phyloP scores from a whole-genome alignment of 2,113 vertebrate species.

The Nycticebus coucang region DNA sequence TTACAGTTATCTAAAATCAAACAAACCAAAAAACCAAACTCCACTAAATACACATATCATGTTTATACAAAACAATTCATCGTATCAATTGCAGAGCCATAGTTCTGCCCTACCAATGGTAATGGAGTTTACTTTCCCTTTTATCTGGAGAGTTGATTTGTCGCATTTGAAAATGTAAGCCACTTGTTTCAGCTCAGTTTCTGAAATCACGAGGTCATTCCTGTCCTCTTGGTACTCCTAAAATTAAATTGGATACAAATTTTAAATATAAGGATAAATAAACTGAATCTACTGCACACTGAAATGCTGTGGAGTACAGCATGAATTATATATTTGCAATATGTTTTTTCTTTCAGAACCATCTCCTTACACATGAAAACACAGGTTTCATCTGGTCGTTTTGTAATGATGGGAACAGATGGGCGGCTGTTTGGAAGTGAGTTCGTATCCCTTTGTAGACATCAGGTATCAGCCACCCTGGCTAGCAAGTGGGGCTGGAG shows the following conservation, averaged over 20 bases:
- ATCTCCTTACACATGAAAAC: not conserved
- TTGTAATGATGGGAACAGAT: not conserved
- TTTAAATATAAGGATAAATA: not conserved
- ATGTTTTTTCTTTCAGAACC: not conserved
- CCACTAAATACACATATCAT: not conserved
- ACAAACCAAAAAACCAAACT: not conserved
- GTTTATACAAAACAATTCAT: not conserved
- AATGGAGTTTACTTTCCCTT: constrained; percentile 99
- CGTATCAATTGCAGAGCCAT: not conserved
- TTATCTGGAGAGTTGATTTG: constrained; percentile 94
- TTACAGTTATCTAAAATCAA: constrained; percentile 93
- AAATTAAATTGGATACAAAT: constrained; percentile 71
- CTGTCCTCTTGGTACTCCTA: constrained; percentile 96
- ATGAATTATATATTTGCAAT: not conserved
- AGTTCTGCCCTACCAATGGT: constrained; percentile 90
- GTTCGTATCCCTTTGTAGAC: not conserved
- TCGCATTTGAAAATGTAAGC: constrained; percentile 95
- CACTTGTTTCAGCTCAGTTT: constrained; percentile 97
- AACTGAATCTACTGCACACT: too few species aligned
- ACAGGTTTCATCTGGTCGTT: not conserved
- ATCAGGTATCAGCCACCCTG: not conserved
- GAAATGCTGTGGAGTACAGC: not conserved
- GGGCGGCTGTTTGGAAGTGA: not conserved
- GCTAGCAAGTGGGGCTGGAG: not conserved
- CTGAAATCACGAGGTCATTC: constrained; percentile 92